Conservation (phyloP, 2,888 invertebrate species). For the Monopis laevigella region DNA sequence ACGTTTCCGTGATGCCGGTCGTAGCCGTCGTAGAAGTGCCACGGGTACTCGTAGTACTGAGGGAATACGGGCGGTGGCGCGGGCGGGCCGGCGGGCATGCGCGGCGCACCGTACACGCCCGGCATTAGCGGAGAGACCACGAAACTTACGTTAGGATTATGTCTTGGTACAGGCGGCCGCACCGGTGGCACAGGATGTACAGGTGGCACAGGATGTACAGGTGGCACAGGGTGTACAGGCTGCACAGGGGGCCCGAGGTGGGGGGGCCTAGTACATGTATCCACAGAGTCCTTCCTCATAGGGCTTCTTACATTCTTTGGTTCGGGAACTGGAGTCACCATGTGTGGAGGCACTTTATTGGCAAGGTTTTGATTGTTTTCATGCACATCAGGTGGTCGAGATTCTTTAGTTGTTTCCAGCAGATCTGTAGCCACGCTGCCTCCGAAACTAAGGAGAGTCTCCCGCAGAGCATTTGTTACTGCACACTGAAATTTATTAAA, state of each 20-base stretch:
- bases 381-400: background rate
- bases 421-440: conserved; percentile 45
- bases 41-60: conserved; percentile 50
- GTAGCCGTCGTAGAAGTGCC: conserved; percentile 53
- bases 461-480: conserved; percentile 54
- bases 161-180: conserved; percentile 22
- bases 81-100: conserved; percentile 29
- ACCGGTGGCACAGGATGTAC: conserved; percentile 21
- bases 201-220: conserved; percentile 19
- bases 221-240: conserved; percentile 22
- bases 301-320: conserved; percentile 27
- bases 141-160: conserved; percentile 57
- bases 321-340: conserved; percentile 20
- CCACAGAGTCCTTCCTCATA: conserved; percentile 25
- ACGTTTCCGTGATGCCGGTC: conserved; percentile 44
- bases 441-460: conserved; percentile 55
- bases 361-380: conserved; percentile 39
- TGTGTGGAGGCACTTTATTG: conserved; percentile 21
- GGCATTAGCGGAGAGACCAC: conserved; percentile 48
- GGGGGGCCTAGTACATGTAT: too few relatives aligned
- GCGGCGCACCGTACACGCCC: conserved; percentile 30
- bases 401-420: conserved; percentile 24
- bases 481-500: conserved; percentile 36
- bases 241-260: conserved; percentile 28
- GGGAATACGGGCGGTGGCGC: conserved; percentile 33